Evolutionary conservation across 2,797 vertebrate species (phyloP).

Genomic region (Lithobates sylvaticus): DNA sequence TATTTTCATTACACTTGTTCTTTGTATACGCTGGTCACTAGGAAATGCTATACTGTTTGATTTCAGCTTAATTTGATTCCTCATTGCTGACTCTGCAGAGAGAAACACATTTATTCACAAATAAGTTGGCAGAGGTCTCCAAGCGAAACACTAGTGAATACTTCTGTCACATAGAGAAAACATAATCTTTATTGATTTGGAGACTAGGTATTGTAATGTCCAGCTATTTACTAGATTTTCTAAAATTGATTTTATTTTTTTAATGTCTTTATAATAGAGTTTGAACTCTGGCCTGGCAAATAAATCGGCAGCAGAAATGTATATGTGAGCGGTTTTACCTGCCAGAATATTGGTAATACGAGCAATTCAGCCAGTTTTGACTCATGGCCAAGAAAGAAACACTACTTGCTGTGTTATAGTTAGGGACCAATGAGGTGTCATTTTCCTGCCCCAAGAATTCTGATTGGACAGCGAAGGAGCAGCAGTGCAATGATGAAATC

Average conservation of each 20-base stretch:
- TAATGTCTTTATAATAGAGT: not conserved
- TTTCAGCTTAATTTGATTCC: slow-evolving; percentile 12
- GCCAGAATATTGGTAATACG: not conserved
- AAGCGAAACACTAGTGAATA: not conserved
- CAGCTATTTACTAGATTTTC: not conserved
- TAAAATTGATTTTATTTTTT: not conserved
- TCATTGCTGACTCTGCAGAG: slow-evolving; percentile 2
- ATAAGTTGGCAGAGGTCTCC: not conserved
- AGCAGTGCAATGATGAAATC: no score
- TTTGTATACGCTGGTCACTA: slow-evolving; percentile 64
- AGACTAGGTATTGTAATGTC: not conserved
- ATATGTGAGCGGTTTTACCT: not conserved
- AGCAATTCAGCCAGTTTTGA: not conserved
- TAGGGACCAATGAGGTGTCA: no score
- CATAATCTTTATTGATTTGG: not conserved
- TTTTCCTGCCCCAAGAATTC: no score
- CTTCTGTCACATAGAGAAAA: not conserved
- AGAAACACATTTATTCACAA: slow-evolving; percentile 18
- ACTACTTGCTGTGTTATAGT: no score
- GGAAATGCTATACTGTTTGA: slow-evolving; percentile 65
- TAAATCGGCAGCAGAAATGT: not conserved
- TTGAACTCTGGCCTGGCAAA: not conserved
- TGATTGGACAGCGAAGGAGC: no score
- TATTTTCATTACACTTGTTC: slow-evolving; percentile 66
- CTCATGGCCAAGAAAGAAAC: no score